Base-by-base conservation (phyloP, 53 echinoderm and acorn worm species). In the Stichopus horrens region DNA sequence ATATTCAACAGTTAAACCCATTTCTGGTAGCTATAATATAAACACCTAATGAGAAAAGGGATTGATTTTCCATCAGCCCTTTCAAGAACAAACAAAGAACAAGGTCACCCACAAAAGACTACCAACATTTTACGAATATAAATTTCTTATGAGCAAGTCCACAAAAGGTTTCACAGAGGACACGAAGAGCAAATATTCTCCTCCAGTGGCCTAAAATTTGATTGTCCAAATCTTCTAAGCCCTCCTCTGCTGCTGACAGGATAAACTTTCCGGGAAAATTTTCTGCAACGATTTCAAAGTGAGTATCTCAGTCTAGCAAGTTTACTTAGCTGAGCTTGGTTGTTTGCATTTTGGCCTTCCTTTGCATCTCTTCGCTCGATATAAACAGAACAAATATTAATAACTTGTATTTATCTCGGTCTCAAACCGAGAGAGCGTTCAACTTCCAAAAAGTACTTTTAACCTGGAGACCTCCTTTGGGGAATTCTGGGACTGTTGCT, bases 361-460 rank as follows among this genome's bases (percentile, higher is more conserved):
- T 52, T 51, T 77, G 53, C 52, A 19, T 10, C 6, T 77, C 16
- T 77, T 77, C 51, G 77, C 53, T 77, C 23, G 37, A 52, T 77
- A 77, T 77, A 21, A 51, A 77, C 9, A 11, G 16, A 77, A 6
- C 16, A 52, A 77, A 77, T 6, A 16, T 13, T 13, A 16, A 63
- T 16, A 16, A 13, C 16, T 63, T 13, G 11, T 13, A 63, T 63
- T 13, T 5, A 63, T 63, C 63, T 63, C 10, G 0, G 63, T 51
- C 23, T 77, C 18, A 16, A 52, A 77, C 77, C 77, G 16, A 6
- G 4, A 7, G 77, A 77, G 4, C 53, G 37, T 4, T 53, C 11
- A 77, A 77, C 77, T 77, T 77, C 37, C 22, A 51, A 9, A 76
- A n/a, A 77, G 77, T 77, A 51, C 77, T 52, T 16, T 52, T 51